These are phyloP conservation scores for Anseranas semipalmata DNA, from an alignment of 2,113 vertebrate species.

Conservation along the genomic window DNA sequence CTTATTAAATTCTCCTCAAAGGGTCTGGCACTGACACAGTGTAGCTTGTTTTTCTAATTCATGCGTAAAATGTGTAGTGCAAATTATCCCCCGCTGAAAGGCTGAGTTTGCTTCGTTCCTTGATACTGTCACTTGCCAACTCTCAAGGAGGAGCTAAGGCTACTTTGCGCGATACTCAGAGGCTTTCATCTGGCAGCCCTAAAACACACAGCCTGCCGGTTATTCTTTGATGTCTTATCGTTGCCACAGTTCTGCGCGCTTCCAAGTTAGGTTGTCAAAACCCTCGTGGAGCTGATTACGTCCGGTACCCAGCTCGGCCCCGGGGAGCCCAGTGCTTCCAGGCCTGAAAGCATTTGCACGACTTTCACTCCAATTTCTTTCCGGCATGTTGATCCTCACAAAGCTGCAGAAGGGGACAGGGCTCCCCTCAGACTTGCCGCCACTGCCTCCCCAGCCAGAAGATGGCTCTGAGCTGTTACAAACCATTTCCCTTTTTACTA, in stretches of 20 bases:
- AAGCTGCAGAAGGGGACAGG: not conserved
- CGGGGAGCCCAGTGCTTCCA: not conserved
- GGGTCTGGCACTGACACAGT: not conserved
- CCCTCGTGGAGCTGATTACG: not conserved
- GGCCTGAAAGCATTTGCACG: not conserved
- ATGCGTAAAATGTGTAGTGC: slow-evolving; percentile 17
- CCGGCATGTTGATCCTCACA: not conserved
- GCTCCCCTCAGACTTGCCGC: not conserved
- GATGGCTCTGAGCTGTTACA: not conserved
- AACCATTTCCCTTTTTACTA: not conserved
- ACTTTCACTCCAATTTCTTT: slow-evolving; percentile 8
- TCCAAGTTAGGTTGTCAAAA: slow-evolving; percentile 7
- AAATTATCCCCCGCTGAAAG: slow-evolving; percentile 47
- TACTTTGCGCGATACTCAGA: not conserved
- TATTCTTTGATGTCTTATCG: slow-evolving; percentile 53
- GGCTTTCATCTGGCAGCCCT: slow-evolving; percentile 42
- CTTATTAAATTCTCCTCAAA: not conserved
- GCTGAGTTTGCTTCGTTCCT: slow-evolving; percentile 2
- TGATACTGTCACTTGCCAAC: slow-evolving; percentile 9
- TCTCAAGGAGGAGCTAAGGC: slow-evolving; percentile 24
- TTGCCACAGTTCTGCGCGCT: not conserved
- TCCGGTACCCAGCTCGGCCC: not conserved
- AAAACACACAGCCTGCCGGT: not conserved
- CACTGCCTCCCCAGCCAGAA: not conserved
- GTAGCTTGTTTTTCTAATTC: slow-evolving; percentile 8